Evolutionary conservation across 2,113 vertebrate genomes (phyloP), one percentile per base, ranked within the genome.

Genomic region (Pelodiscus sinensis): DNA sequence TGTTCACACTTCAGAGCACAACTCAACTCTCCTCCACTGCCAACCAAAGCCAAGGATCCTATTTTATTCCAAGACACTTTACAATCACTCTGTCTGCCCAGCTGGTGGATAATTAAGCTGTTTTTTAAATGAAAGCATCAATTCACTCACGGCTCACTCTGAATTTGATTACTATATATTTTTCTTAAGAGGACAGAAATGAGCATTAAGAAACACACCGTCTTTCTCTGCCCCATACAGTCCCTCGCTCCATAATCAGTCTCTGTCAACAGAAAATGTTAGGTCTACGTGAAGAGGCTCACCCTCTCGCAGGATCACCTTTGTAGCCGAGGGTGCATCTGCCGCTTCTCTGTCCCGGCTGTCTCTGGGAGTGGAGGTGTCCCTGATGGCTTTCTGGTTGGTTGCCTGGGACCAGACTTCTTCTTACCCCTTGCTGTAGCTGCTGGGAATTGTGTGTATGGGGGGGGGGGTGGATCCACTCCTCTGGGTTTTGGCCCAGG

Each of bases 171-270:
- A 21, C 78, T 52, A 5, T 80, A 79, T 62, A 65, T 92, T 97
- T 97, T 91, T 80, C 93, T 88, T 88, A 83, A 1, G 18, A 92
- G 19, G 31, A 79, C 79, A 90, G 90, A 21, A 88, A 85, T 80
- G 84, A 96, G 90, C 65, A 62, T 93, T 95, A 96, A 96, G 92
- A 94, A 92, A 84, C 90, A 90, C 73, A 95, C 91, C 58, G 90
- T 75, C 88, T 93, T 88, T 79, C 50, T 77, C 87, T 80, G 52
- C 77, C 85, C 95, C 92, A 94, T 38, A 58, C 88, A 88, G 88
- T 94, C 86, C 4, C 81, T 62, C 83, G 18, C 4, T 92, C 86
- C 93, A 94, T 94, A 97, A 96, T 97, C 97, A 96, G 97, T 91
- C 92, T 75, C 71, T 92, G 82, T 51, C 79, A 81, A 56, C 19